Conservation (phyloP, 1,140 invertebrate species). For the Drosophila serrata region DNA sequence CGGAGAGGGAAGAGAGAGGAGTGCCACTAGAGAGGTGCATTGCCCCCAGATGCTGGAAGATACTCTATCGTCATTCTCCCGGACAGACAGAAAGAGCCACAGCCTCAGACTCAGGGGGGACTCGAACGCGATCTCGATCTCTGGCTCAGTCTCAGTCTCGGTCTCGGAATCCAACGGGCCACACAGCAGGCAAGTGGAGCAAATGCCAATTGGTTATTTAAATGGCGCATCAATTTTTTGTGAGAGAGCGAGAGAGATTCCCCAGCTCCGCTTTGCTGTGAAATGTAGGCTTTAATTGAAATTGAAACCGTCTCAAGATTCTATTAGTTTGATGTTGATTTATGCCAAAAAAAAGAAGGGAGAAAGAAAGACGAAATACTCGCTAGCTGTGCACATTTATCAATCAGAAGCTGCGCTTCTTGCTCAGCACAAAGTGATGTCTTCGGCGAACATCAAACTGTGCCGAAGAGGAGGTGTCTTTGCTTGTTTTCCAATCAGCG, state of each 20-base stretch:
- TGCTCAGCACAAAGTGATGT: constrained; percentile 9
- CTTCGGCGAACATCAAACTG: constrained; percentile 62
- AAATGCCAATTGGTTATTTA: constrained; percentile 75
- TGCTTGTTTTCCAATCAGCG: constrained; percentile 65
- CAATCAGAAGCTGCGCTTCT: constrained; percentile 20
- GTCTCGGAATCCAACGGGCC: constrained; percentile 23
- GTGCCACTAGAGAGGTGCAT: constrained; percentile 29
- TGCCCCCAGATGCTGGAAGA: constrained; percentile 32
- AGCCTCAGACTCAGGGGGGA: neutral
- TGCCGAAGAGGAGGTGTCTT: constrained; percentile 4
- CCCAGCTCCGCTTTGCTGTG: neutral
- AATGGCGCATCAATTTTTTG: constrained; percentile 72
- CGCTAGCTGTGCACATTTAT: constrained; percentile 20
- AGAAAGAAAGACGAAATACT: constrained; percentile 23
- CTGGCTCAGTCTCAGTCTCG: neutral
- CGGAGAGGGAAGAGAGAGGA: neutral
- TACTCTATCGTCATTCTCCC: neutral
- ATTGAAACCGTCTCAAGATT: constrained; percentile 81
- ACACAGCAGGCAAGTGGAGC: constrained; percentile 60
- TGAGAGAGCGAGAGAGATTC: neutral
- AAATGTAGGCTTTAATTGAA: constrained; percentile 70
- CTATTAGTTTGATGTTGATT: constrained; percentile 78
- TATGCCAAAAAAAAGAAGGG: constrained; percentile 27
- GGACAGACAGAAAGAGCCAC: neutral
- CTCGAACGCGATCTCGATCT: neutral